Evolutionary conservation across 1,140 invertebrate species (phyloP).

Genomic region (Microplitis mediator): DNA sequence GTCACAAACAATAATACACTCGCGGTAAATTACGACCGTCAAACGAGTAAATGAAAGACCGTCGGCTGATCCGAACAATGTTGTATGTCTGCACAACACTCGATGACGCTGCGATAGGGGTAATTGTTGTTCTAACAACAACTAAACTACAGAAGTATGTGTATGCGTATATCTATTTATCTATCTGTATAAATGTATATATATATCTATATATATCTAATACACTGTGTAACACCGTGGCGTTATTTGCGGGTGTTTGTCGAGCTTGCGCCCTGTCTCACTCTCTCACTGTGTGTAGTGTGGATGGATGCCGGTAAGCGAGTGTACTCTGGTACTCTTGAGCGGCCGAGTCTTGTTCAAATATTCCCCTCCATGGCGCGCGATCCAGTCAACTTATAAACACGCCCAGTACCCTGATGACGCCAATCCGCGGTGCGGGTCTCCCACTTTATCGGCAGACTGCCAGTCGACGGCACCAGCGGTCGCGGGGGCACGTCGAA

Average conservation of each 20-base stretch:
- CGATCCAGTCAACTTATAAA: not conserved
- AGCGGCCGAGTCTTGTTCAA: slow-evolving; percentile 59
- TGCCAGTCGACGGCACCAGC: not conserved
- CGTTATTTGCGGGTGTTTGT: slow-evolving; percentile 40
- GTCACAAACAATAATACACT: slow-evolving; percentile 10
- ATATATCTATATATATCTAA: slow-evolving; percentile 27
- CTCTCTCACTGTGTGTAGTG: slow-evolving; percentile 49
- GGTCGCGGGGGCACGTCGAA: not conserved
- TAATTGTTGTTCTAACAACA: slow-evolving; percentile 46
- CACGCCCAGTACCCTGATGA: not conserved
- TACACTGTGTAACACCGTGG: slow-evolving; percentile 28
- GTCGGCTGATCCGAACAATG: slow-evolving; percentile 27
- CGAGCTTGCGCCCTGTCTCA: slow-evolving; percentile 29
- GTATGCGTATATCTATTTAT: too few relatives aligned
- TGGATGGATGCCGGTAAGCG: slow-evolving; percentile 58
- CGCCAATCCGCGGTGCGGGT: not conserved
- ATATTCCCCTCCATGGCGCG: slow-evolving; percentile 48
- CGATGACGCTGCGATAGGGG: slow-evolving; percentile 38
- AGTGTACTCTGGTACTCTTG: slow-evolving; percentile 59
- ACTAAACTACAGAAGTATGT: slow-evolving; percentile 14
- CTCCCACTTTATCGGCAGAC: slow-evolving; percentile 11
- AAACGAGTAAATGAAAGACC: not conserved
- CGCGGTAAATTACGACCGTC: slow-evolving; percentile 3
- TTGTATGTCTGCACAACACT: slow-evolving; percentile 30
- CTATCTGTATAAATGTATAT: slow-evolving; percentile 13